Percentiles rank a stretch among this genome's conserved stretches.
Evolutionary conservation across 2,797 vertebrate genomes (phyloP).

Genomic region (Todus mexicanus): DNA sequence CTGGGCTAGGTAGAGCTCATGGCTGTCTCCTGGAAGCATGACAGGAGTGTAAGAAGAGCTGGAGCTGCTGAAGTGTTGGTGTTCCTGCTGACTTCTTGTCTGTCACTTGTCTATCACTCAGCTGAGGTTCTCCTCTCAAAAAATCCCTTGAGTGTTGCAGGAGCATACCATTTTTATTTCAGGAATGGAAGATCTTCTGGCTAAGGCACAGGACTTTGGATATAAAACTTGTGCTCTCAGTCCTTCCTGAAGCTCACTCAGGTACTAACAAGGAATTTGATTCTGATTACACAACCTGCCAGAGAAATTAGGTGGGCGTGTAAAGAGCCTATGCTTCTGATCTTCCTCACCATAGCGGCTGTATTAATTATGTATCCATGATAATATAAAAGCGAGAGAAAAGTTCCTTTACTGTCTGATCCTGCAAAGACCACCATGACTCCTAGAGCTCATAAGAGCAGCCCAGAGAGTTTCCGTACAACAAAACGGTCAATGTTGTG

Average conservation of each 20-base stretch:
- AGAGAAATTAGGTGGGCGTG: not conserved
- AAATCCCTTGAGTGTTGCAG: not conserved
- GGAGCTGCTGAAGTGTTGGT: not conserved
- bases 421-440: not conserved
- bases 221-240: not conserved
- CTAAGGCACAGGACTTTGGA: not conserved
- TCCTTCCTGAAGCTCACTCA: not conserved
- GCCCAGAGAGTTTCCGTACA: not conserved
- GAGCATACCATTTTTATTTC: accelerated
- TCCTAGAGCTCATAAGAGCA: not conserved
- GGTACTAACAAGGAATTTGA: not conserved
- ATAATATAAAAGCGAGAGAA: not conserved
- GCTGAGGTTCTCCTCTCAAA: not conserved
- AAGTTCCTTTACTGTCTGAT: not conserved
- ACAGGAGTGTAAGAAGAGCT: not conserved
- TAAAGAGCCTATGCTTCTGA: not conserved
- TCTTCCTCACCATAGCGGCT: not conserved
- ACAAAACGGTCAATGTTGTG: not conserved
- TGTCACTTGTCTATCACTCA: not conserved
- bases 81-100: not conserved
- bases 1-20: not conserved
- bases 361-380: no score
- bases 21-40: not conserved
- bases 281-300: not conserved
- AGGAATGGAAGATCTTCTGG: not conserved